Evolutionary conservation across 92 coral and sea anemone species (phyloP).

Genomic region (Micromussa lordhowensis): DNA sequence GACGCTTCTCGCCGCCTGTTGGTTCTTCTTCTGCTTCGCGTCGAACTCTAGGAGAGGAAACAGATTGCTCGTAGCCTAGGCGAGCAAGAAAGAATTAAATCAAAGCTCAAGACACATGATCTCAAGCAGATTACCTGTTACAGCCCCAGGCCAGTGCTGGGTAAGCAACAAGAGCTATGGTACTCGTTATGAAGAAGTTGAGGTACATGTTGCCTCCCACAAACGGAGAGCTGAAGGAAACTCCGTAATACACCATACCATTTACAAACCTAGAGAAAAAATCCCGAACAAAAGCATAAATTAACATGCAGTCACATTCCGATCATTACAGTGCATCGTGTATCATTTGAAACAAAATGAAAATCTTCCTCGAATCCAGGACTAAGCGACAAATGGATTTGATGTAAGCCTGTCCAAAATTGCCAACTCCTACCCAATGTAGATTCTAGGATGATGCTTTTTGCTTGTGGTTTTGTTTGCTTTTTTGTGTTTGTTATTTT

Average conservation of each 20-base stretch:
- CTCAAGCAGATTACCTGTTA: conserved; percentile 35
- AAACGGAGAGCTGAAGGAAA: conserved; percentile 61
- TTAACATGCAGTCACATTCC: not conserved
- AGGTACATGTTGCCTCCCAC: conserved; percentile 69
- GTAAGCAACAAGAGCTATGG: conserved; percentile 58
- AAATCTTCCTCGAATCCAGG: no score
- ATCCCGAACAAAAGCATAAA: not conserved
- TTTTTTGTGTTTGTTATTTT: no score
- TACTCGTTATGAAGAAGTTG: conserved; percentile 60
- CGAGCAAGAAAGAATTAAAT: not conserved
- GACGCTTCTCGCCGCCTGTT: no score
- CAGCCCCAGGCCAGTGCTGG: conserved; percentile 52
- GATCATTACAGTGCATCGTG: not conserved
- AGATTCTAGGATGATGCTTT: no score
- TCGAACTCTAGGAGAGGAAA: no score
- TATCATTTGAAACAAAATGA: no score
- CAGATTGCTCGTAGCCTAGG: no score
- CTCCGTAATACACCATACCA: conserved; percentile 67
- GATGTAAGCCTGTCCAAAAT: no score
- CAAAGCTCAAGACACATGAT: not conserved
- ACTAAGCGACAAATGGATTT: no score
- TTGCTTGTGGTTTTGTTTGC: no score
- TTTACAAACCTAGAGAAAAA: conserved; percentile 25
- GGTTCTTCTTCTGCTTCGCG: no score
- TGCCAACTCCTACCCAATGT: no score